These are phyloP conservation scores for Trilocha varians DNA, from an alignment of 2,888 invertebrate genomes.

Conservation along the genomic window DNA sequence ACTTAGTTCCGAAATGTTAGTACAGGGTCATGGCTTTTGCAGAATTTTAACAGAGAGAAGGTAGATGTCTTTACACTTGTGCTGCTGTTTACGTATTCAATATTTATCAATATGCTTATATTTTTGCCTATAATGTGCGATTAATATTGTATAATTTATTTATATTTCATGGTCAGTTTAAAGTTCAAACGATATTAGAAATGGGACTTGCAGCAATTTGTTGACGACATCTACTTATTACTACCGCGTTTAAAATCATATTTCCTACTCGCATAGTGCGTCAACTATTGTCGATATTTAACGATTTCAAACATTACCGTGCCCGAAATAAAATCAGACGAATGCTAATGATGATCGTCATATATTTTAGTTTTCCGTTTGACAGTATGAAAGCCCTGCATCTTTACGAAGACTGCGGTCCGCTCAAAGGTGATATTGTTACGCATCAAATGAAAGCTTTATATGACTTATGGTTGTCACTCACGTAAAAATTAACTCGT, in stretches of 20 bases:
- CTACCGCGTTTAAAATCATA: not conserved
- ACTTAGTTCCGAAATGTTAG: not conserved
- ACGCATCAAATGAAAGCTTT: constrained; percentile 49
- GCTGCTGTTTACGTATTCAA: too few relatives aligned
- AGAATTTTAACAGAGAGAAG: too few relatives aligned
- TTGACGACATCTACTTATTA: too few relatives aligned
- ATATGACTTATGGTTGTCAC: constrained; percentile 63
- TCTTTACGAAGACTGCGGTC: constrained; percentile 28
- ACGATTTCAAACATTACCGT: constrained; percentile 9
- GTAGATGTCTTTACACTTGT: too few relatives aligned
- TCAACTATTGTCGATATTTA: not conserved
- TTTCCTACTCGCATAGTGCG: not conserved
- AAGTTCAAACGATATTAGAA: too few relatives aligned
- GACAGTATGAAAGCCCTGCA: not conserved
- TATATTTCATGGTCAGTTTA: too few relatives aligned
- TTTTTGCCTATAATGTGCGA: too few relatives aligned
- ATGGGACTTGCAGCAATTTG: too few relatives aligned
- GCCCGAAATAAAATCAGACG: constrained; percentile 47
- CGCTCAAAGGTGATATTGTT: constrained; percentile 35
- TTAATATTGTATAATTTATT: too few relatives aligned
- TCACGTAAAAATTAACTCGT: constrained; percentile 60
- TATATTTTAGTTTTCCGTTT: constrained; percentile 46
- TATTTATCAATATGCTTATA: too few relatives aligned
- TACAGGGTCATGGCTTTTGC: too few relatives aligned
- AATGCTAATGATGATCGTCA: constrained; percentile 55